Evolutionary conservation across 2,113 vertebrate genomes (phyloP).

Genomic region (Pelmatolapia mariae): DNA sequence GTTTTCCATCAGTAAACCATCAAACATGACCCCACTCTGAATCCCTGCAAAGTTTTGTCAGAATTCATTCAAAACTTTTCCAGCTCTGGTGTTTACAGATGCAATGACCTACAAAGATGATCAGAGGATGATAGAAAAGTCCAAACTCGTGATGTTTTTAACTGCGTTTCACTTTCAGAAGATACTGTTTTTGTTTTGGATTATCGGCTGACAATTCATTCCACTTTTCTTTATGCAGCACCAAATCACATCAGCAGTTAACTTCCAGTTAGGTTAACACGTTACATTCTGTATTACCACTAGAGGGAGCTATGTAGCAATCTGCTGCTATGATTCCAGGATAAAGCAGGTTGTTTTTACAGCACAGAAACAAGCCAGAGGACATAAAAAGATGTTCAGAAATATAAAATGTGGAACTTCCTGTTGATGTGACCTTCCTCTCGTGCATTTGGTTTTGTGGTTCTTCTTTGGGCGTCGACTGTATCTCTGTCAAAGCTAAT

Average conservation of each 20-base stretch:
- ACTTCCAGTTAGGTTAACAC: not conserved
- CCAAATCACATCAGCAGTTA: not conserved
- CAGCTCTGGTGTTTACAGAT: not conserved
- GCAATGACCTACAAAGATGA: not conserved
- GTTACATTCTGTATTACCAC: fast-evolving
- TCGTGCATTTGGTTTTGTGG: not conserved
- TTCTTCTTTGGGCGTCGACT: not conserved
- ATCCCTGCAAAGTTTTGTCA: not conserved
- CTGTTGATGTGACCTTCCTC: not conserved
- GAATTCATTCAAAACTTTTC: not conserved
- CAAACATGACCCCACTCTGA: not conserved
- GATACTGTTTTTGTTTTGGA: fast-evolving
- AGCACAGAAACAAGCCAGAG: not conserved
- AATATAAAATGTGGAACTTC: not conserved
- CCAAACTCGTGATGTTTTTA: not conserved
- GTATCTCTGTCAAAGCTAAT: not conserved
- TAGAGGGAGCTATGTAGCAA: not conserved
- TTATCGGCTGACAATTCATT: fast-evolving
- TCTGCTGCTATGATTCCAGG: not conserved
- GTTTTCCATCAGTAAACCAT: not conserved
- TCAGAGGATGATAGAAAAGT: not conserved
- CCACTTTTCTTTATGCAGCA: not conserved
- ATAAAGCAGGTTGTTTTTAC: not conserved
- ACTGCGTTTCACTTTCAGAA: fast-evolving
- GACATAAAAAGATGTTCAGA: not conserved